Base-by-base conservation (phyloP, 2,797 vertebrate species). In the Cyclura pinguis region DNA sequence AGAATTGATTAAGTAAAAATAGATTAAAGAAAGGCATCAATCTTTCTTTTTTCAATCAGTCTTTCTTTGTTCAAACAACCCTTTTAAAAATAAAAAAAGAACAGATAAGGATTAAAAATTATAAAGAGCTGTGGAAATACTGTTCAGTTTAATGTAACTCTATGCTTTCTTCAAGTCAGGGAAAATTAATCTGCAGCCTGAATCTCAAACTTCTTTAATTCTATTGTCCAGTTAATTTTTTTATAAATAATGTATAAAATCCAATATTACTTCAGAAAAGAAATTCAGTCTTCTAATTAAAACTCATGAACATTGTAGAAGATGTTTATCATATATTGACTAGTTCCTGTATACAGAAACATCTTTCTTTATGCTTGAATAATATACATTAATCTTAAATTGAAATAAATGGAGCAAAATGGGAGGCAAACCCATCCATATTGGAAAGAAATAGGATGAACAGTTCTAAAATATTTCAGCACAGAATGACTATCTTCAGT, bases 371-470 rank as follows among this genome's bases (percentile, higher is more conserved):
- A 73, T 84, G 88, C 69, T 81, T 80, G 90, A 93, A 91, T 24
- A 0, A 22, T 77, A 42, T 47, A 3, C 29, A 87, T 78, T 57
- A 7, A 50, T 88, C 20, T 67, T 59, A 94, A 89, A 89, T 80
- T 91, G 90, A 92, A 94, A 92, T 91, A 91, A 86, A 92, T 88
- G 62, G 85, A 87, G 62, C 12, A 77, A 87, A 86, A 2, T 20
- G 18, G 88, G 77, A 35, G 85, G 92, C 72, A 94, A 94, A 92
- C 20, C 76, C 1, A 78, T 85, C 16, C 42, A 24, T 76, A 55
- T 24, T 89, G 88, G 77, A 88, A 86, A 38, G 73, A 93, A 94
- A 92, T 20, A 8, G 50, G 50, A 73, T 38, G 80, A 20, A 5
- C 29, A 84, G n/a, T 42, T 10, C 52, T 57, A 92, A 85, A 92